Percentiles rank a stretch among this genome's conserved stretches.
phyloP scores from a whole-genome alignment of 2,113 vertebrate genomes.

The Bufo gargarizans region DNA sequence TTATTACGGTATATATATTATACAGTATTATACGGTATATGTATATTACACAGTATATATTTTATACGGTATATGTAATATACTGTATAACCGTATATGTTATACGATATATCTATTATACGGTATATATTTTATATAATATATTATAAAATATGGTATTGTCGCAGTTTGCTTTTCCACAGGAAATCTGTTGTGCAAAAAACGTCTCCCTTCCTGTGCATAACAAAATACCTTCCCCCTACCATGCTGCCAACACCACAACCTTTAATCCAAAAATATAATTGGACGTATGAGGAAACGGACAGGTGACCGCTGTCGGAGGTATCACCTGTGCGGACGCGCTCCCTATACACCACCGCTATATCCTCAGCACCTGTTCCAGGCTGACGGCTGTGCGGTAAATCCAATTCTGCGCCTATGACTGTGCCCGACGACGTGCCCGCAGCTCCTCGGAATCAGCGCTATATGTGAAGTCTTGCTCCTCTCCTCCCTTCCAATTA shows the following conservation, averaged over 20 bases:
- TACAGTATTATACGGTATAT: too few species aligned
- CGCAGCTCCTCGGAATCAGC: background rate
- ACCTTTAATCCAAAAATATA: background rate
- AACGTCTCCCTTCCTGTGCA: slow-evolving; percentile 5
- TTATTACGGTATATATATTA: too few species aligned
- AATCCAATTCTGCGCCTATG: background rate
- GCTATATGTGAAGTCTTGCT: background rate
- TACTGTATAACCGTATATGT: too few species aligned
- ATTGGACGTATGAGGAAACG: background rate
- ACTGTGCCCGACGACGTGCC: background rate
- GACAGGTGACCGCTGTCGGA: background rate
- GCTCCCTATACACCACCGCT: background rate
- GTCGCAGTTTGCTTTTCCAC: background rate
- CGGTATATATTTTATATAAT: too few species aligned
- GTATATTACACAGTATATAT: too few species aligned
- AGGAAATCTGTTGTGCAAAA: slow-evolving; percentile 4
- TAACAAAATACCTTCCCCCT: background rate
- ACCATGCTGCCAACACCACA: background rate
- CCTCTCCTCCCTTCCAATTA: slow-evolving; percentile 13
- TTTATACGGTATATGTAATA: too few species aligned
- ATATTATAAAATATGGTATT: background rate
- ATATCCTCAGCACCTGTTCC: background rate
- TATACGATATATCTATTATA: too few species aligned
- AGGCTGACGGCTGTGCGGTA: background rate
- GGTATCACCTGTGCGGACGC: background rate